Percentiles rank a stretch among this genome's conserved stretches.
These are phyloP conservation scores for Lapara coniferarum DNA, from an alignment of 2,888 invertebrate genomes.

Conservation along the genomic window DNA sequence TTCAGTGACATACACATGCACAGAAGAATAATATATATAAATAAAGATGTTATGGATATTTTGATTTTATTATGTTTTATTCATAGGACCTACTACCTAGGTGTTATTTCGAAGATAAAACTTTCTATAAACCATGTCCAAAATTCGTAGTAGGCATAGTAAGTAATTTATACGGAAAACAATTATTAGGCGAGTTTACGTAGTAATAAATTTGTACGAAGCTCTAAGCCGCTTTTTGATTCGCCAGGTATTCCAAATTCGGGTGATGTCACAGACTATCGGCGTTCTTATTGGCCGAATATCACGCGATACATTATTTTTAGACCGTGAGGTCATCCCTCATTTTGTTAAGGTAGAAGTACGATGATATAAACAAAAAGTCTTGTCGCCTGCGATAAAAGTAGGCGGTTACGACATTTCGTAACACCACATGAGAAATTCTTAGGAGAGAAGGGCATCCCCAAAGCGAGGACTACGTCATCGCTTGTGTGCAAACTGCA, in stretches of 20 bases:
- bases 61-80: too few relatives aligned
- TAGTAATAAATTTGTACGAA: conserved; percentile 26
- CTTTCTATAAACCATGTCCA: not conserved
- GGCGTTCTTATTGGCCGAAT: conserved; percentile 62
- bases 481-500: conserved; percentile 58
- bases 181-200: conserved; percentile 32
- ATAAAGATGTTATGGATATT: too few relatives aligned
- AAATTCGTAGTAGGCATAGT: too few relatives aligned
- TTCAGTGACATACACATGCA: too few relatives aligned
- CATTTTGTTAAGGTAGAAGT: conserved; percentile 56
- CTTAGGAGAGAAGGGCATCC: conserved; percentile 80
- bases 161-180: not conserved
- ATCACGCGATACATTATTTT: conserved; percentile 71
- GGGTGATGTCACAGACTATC: conserved; percentile 57
- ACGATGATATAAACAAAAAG: conserved; percentile 55
- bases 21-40: too few relatives aligned
- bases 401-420: conserved; percentile 66
- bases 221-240: not conserved
- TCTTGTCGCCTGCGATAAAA: conserved; percentile 44
- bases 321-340: conserved; percentile 75
- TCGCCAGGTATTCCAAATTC: conserved; percentile 33
- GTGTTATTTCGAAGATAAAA: not conserved
- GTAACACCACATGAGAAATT: conserved; percentile 52
- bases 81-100: too few relatives aligned
- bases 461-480: conserved; percentile 74